Evolutionary conservation across 2,888 invertebrate genomes (phyloP).

Genomic region (Agriopis marginaria): DNA sequence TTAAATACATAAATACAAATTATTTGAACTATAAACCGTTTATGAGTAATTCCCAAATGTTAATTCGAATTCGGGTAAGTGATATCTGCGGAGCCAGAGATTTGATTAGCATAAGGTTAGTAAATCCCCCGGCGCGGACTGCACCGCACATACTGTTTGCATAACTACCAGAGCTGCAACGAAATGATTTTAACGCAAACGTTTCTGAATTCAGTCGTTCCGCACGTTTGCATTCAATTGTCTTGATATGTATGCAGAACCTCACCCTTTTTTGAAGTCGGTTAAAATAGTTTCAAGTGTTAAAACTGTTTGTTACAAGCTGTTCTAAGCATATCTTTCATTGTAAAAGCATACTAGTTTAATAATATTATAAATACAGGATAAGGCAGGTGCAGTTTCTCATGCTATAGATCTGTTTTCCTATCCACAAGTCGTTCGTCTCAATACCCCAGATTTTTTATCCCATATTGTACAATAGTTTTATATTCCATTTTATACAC

Average conservation of each 20-base stretch:
- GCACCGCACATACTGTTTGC: slow-evolving; percentile 13
- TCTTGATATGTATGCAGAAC: slow-evolving; percentile 7
- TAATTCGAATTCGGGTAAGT: slow-evolving; percentile 4
- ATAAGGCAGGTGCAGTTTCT: too few relatives aligned
- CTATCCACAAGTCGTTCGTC: too few relatives aligned
- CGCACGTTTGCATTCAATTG: slow-evolving; percentile 17
- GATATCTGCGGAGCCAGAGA: slow-evolving; percentile 16
- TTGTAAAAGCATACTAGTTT: too few relatives aligned
- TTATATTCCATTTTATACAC: too few relatives aligned
- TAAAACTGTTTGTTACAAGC: too few relatives aligned
- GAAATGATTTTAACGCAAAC: slow-evolving; percentile 36
- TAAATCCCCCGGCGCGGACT: slow-evolving; percentile 9
- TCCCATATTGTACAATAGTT: too few relatives aligned
- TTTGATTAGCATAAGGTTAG: slow-evolving; percentile 23
- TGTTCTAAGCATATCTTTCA: too few relatives aligned
- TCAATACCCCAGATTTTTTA: too few relatives aligned
- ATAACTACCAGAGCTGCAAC: background rate
- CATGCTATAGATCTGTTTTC: too few relatives aligned
- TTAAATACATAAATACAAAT: background rate
- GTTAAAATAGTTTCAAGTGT: too few relatives aligned
- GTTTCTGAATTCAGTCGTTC: slow-evolving; percentile 19
- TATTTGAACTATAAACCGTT: background rate
- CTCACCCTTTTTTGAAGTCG: too few relatives aligned
- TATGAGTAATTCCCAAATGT: slow-evolving; percentile 9
- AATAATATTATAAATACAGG: too few relatives aligned